These are phyloP conservation scores for Struthio camelus DNA, from an alignment of 2,113 vertebrate species.

Conservation along the genomic window DNA sequence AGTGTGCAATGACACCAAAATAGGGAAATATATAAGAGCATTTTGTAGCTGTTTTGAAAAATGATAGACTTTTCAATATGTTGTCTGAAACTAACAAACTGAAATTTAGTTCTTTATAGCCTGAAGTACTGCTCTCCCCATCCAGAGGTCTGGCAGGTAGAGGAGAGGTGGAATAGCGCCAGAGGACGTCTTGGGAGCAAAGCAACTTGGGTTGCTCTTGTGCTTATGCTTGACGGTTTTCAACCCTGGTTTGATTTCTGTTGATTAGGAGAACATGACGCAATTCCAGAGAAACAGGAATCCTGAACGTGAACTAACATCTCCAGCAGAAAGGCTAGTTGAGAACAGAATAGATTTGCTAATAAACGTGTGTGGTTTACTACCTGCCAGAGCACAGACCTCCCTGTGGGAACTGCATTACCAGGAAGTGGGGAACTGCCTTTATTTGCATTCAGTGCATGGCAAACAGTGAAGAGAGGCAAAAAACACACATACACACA, in stretches of 20 bases:
- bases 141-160: neutral
- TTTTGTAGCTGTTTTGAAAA: slow-evolving; percentile 21
- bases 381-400: neutral
- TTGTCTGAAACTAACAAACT: slow-evolving; percentile 31
- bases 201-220: neutral
- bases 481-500: neutral
- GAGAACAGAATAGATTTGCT: neutral
- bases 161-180: neutral
- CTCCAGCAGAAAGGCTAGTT: neutral
- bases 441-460: slow-evolving; percentile 41
- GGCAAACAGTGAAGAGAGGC: slow-evolving; percentile 21
- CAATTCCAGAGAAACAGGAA: slow-evolving; percentile 47
- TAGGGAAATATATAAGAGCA: neutral
- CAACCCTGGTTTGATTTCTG: slow-evolving; percentile 3
- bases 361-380: slow-evolving; percentile 32
- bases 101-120: slow-evolving; percentile 14
- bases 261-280: neutral
- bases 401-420: slow-evolving; percentile 25
- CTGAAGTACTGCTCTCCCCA: neutral
- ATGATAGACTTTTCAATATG: neutral
- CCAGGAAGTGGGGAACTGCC: slow-evolving; percentile 8
- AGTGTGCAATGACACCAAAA: neutral
- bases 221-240: neutral
- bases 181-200: neutral
- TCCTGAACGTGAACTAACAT: slow-evolving; percentile 23